Base-by-base conservation (phyloP, 2,113 vertebrate genomes). In the Odocoileus virginianus region DNA sequence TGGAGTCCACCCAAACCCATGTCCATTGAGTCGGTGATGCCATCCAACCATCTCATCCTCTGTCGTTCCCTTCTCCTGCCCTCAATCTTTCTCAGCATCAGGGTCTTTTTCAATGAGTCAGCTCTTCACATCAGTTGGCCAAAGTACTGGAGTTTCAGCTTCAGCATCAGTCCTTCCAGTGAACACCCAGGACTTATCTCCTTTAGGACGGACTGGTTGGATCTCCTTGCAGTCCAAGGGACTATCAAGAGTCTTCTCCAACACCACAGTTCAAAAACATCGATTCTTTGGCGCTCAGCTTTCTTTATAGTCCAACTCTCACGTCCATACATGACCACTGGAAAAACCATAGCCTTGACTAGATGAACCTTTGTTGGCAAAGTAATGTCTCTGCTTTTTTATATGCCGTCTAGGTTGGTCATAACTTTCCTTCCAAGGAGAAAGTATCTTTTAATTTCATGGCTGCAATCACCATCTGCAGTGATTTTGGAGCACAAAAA, bases 221-320 rank as follows among this genome's bases (percentile, higher is more conserved):
- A 36, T 67, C 33, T 67, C 33, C 33, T 67, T 67, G 33, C 33
- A 19, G 17, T 21, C 64, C 33, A 36, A n/a, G 64, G 33, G 33
- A 36, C 33, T 67, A 33, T 67, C 64, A 67, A 67, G 17, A 67
- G 8, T 19, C 64, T 67, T 67, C 33, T 36, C 17, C 33, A 67
- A 67, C 17, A 36, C 33, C 17, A 67, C 64, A 67, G 64, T 36
- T 36, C 7, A 67, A 67, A 67, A 21, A 17, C 64, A 67, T 67
- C 33, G 21, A 5, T 67, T 67, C 16, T 67, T 67, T 0, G 0
- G 17, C 0, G 0, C 16, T 67, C 64, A 36, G 17, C 64, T 67
- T 10, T 33, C 60, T 61, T 67, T 67, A 67, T 21, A 36, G 7
- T 67, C 64, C 17, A 67, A 4, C 33, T 67, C 17, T 67, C 33